Evolutionary conservation across 2,797 vertebrate genomes (phyloP).

Genomic region (Scleropages formosus): DNA sequence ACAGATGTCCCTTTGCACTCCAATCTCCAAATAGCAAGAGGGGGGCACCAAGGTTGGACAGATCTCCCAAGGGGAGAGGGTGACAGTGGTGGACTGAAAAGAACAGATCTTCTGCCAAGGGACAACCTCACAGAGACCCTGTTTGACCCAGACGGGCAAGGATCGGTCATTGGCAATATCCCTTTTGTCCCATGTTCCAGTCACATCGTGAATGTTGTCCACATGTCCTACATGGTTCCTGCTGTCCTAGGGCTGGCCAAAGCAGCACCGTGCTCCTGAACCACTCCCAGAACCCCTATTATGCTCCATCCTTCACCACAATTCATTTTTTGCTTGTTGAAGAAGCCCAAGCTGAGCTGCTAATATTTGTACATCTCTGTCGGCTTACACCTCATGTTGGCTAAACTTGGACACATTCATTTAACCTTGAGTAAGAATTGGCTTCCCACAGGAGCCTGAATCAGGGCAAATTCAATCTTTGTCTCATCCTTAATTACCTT

Average conservation of each 20-base stretch:
- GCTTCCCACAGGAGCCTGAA: slow-evolving; percentile 18
- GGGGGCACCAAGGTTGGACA: neutral
- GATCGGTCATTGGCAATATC: neutral
- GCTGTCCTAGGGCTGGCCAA: too few species aligned
- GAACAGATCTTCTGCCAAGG: neutral
- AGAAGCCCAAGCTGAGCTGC: slow-evolving; percentile 11
- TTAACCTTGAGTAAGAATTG: slow-evolving; percentile 32
- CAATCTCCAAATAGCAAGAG: neutral
- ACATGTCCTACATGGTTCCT: neutral
- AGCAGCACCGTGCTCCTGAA: neutral
- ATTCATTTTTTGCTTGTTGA: slow-evolving; percentile 1
- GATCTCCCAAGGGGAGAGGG: neutral
- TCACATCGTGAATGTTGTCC: neutral
- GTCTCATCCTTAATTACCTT: slow-evolving; percentile 34
- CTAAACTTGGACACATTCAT: slow-evolving; percentile 25
- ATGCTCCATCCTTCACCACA: neutral
- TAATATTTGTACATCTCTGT: slow-evolving; percentile 17
- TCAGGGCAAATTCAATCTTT: slow-evolving; percentile 31
- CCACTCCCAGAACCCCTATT: neutral
- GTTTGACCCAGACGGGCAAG: neutral
- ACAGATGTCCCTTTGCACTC: slow-evolving; percentile 27
- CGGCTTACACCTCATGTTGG: slow-evolving; percentile 17
- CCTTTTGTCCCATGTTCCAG: neutral
- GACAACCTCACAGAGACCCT: neutral
- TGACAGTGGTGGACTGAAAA: neutral